Evolutionary conservation across 1,140 invertebrate genomes (phyloP), one percentile per base, ranked within the genome.

Genomic region (Drosophila obscura): DNA sequence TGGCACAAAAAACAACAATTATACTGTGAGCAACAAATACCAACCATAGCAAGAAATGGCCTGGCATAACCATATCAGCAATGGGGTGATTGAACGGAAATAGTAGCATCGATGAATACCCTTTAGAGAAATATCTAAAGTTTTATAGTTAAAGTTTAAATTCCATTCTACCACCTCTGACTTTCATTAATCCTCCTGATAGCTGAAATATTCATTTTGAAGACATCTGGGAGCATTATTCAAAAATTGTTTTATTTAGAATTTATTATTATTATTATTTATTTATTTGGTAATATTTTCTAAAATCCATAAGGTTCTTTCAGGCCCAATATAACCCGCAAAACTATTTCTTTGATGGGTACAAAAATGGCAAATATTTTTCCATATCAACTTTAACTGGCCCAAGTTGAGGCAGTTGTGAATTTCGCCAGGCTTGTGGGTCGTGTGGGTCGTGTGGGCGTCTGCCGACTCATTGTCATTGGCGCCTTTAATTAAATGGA

Each of bases 401-500:
- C 51, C 58, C 60, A 28, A 48, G 62, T 73, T 77, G 43, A 26
- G 57, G 9, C 7, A 45, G 15, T 8, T 71, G 31, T 49, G 50
- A 9, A 24, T 31, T 53, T 39, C 13, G 9, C 39, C 8, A 28
- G 16, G 5, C 7, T 2, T 28, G 26, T 2, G n/a, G 58, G 31
- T 43, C 55, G 15, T 22, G 35, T 19, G 48, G 22, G 13, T 48
- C 16, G 19, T 19, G 19, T 19, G 19, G 26, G 31, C n/a, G n/a
- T n/a, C n/a, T 4, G n/a, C 41, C 15, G 35, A 7, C 11, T 63
- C 28, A 62, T 69, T 80, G 74, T 61, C 74, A 75, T 75, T 49
- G 60, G 24, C 52, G 53, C 63, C 78, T 62, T 78, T 87, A 87
- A 87, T 87, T 87, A 87, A 88, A 69, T 61, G 51, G 24, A 71